Base-by-base conservation (phyloP, 2,888 invertebrate species). In the Oconnorella tubifera region DNA sequence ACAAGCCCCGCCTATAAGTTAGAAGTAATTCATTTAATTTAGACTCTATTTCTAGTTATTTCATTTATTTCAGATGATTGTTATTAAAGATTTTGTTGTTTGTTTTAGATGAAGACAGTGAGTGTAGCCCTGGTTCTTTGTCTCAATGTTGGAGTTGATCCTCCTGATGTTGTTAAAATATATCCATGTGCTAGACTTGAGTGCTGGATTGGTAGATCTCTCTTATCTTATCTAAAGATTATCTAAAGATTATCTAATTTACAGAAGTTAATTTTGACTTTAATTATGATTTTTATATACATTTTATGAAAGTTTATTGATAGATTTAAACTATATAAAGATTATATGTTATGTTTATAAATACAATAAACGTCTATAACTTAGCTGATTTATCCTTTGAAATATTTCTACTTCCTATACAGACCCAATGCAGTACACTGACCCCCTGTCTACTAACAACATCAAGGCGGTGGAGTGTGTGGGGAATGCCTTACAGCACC, bases 191-290 rank as follows among this genome's bases (percentile, higher is more conserved):
- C 99, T 0, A 86, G 94, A 6, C 84, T 93, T 23, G 95, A 98
- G 81, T 96, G 96, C 79, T 99, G 99, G 99, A 92, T 96, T 75
- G 93, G 92, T 93, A n/a, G n/a, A n/a, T n/a, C n/a, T n/a, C n/a
- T n/a, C n/a, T n/a, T n/a, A 85, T 82, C 83, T 48, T 14, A n/a
- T 25, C 23, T 28, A 19, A 40, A 4, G 23, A 23, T 56, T 19
- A 27, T n/a, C n/a, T 28, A 23, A 59, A 4, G 33, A 33, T 28
- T 49, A n/a, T 28, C 23, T 27, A 55, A 55, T 4, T 60, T 2
- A 10, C 2, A 1, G 6, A 55, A 6, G 27, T n/a, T 55, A 25
- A 14, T 23, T 10, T 56, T 6, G 10, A 4, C 6, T 28, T 6
- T 61, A n/a, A 19, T 60, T 60, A 4, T 60, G n/a, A 23, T n/a